These are phyloP conservation scores for Aurelia aurita complex sp. Pacific DNA, from an alignment of 30 jellyfish, hydroid and myxozoan genomes.

Conservation along the genomic window DNA sequence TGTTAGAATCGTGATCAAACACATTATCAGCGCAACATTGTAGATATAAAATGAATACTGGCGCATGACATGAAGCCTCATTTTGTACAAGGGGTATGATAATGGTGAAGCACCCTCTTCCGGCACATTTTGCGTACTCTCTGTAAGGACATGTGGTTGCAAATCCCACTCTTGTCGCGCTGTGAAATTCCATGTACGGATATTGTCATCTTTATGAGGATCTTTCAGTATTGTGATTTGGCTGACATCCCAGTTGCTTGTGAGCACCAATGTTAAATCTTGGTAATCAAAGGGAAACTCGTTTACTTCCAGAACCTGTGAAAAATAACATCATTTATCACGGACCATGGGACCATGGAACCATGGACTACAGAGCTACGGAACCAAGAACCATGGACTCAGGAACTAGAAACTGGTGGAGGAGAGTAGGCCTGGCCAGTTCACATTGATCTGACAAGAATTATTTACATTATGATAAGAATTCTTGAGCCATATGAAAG, in stretches of 20 bases:
- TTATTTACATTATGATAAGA: too few relatives aligned
- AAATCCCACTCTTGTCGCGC: conserved; percentile 67
- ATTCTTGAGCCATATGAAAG: too few relatives aligned
- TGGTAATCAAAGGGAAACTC: conserved; percentile 66
- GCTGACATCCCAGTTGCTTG: conserved; percentile 46
- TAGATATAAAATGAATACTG: conserved; percentile 43
- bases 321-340: too few relatives aligned
- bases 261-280: conserved; percentile 53
- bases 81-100: conserved; percentile 47
- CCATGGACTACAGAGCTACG: too few relatives aligned
- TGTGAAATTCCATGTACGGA: conserved; percentile 70
- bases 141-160: conserved; percentile 38
- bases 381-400: too few relatives aligned
- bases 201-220: conserved; percentile 54
- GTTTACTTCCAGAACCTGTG: conserved; percentile 44
- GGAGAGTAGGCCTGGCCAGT: too few relatives aligned
- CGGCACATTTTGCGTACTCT: conserved; percentile 37
- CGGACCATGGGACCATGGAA: too few relatives aligned
- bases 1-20: conserved; percentile 53
- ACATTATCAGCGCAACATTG: conserved; percentile 64
- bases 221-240: conserved; percentile 27
- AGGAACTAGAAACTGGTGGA: too few relatives aligned
- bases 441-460: too few relatives aligned
- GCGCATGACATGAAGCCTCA: conserved; percentile 56
- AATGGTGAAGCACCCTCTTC: conserved; percentile 64